Conservation (phyloP, 2,888 invertebrate genomes). For the Pseudanteris insignis region DNA sequence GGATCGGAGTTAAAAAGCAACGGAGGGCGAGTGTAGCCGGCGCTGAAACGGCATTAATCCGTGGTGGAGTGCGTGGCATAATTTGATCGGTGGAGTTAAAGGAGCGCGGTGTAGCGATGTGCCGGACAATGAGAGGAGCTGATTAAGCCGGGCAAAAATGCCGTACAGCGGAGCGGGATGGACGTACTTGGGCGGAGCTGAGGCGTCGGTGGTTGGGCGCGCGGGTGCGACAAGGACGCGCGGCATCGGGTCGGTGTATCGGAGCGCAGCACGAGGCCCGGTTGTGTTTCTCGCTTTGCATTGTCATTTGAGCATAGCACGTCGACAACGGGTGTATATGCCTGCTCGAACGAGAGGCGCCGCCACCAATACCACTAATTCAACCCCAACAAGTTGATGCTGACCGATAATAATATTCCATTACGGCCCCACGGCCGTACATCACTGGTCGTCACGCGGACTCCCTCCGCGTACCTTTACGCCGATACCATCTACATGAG, state of each 20-base stretch:
- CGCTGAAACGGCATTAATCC: constrained; percentile 25
- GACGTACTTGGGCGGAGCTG: background rate
- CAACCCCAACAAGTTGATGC: constrained; percentile 60
- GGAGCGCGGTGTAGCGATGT: constrained; percentile 3
- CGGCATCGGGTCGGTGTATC: constrained; percentile 18
- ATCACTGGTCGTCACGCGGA: constrained; percentile 63
- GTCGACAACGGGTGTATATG: constrained; percentile 46
- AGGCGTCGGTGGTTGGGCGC: constrained; percentile 1
- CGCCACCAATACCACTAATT: constrained; percentile 52
- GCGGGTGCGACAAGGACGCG: constrained; percentile 20
- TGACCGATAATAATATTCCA: constrained; percentile 66
- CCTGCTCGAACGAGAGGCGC: constrained; percentile 37
- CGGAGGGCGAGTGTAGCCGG: too few relatives aligned
- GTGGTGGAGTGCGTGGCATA: constrained; percentile 8
- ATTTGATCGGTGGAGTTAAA: constrained; percentile 10
- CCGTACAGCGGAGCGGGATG: constrained; percentile 23
- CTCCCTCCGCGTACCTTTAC: constrained; percentile 53
- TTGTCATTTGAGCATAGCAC: constrained; percentile 43
- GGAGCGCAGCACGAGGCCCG: constrained; percentile 13
- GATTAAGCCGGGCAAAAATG: constrained; percentile 47
- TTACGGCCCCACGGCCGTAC: constrained; percentile 61
- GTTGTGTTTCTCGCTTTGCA: constrained; percentile 48
- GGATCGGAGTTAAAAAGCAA: too few relatives aligned
- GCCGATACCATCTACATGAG: constrained; percentile 64
- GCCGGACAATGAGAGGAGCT: constrained; percentile 18